These are phyloP conservation scores for Ectropis grisescens DNA, from an alignment of 1,140 invertebrate genomes.

Conservation along the genomic window DNA sequence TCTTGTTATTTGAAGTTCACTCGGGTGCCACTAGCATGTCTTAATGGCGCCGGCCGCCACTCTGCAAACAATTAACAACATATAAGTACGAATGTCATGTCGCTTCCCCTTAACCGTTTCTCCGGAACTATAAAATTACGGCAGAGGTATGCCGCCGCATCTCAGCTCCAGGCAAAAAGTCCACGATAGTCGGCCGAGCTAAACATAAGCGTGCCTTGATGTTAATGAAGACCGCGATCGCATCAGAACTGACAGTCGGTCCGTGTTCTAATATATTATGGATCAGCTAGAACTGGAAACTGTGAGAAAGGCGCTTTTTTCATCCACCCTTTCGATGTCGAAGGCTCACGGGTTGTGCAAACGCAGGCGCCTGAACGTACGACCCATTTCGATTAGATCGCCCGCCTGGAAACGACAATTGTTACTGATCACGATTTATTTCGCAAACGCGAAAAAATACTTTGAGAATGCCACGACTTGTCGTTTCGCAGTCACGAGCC, in stretches of 20 bases:
- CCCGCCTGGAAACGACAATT: slow-evolving; percentile 26
- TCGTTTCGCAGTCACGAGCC: neutral
- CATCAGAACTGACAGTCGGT: slow-evolving; percentile 28
- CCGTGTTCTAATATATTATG: slow-evolving; percentile 18
- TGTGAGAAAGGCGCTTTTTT: no score
- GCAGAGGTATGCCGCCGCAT: slow-evolving; percentile 21
- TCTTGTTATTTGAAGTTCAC: neutral
- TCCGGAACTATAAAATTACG: slow-evolving; percentile 48
- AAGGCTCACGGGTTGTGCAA: neutral
- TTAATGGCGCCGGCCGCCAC: slow-evolving; percentile 29
- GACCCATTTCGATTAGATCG: slow-evolving; percentile 39
- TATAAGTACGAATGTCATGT: slow-evolving; percentile 25
- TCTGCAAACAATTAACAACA: slow-evolving; percentile 30
- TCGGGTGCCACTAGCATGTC: slow-evolving; percentile 16
- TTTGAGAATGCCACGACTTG: slow-evolving; percentile 51
- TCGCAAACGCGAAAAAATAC: slow-evolving; percentile 61
- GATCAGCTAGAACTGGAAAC: no score
- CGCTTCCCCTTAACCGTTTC: slow-evolving; percentile 35
- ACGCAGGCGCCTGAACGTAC: slow-evolving; percentile 7
- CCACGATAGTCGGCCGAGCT: slow-evolving; percentile 19
- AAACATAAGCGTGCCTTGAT: no score
- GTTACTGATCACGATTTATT: slow-evolving; percentile 57
- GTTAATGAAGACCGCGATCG: slow-evolving; percentile 35
- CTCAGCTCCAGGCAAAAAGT: slow-evolving; percentile 25
- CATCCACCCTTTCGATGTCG: no score